Base-by-base conservation (phyloP, 1,140 invertebrate genomes). In the Nasonia giraulti region DNA sequence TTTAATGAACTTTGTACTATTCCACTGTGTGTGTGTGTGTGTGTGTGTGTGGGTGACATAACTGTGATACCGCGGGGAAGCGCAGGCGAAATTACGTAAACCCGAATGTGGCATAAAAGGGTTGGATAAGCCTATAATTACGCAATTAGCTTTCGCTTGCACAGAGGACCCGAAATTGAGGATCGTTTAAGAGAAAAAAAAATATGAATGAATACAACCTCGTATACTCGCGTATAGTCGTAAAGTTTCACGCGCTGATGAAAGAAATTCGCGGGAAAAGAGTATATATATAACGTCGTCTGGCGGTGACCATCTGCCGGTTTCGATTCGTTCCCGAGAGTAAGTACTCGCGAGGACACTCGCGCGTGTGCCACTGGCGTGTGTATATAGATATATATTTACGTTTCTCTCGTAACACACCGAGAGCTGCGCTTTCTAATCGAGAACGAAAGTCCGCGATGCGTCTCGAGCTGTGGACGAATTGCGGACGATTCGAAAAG, bases 341-440 rank as follows among this genome's bases (percentile, higher is more conserved):
- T 17, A 69, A n/a, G 17, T n/a, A 69, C 37, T n/a, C 55, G 62
- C n/a, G 8, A 31, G 68, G 11, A 40, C 33, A 37, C 73, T 74
- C 2, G 20, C 20, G 23, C 7, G 8, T 10, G n/a, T 69, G 20
- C 47, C 17, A 40, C 7, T 44, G 2, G 33, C 40, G 10, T 44
- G 37, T 74, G 17, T 55, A 55, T 55, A 55, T 20, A 55, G 62
- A 2, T 55, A 55, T 55, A 55, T 20, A 55, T 55, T 7, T 44
- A 10, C 11, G 17, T 77, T 20, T 77, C 44, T 62, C 47, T 74
- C 47, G 33, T 37, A 37, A 74, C 8, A 44, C 40, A 44, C 6
- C 6, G 5, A 40, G 37, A 40, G 37, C 23, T 17, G 11, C 50
- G 47, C 74, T 83, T 83, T 83, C 82, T 83, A 83, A 77, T 83